Evolutionary conservation across 2,888 invertebrate species (phyloP).

Genomic region (Euzophera pinguis): DNA sequence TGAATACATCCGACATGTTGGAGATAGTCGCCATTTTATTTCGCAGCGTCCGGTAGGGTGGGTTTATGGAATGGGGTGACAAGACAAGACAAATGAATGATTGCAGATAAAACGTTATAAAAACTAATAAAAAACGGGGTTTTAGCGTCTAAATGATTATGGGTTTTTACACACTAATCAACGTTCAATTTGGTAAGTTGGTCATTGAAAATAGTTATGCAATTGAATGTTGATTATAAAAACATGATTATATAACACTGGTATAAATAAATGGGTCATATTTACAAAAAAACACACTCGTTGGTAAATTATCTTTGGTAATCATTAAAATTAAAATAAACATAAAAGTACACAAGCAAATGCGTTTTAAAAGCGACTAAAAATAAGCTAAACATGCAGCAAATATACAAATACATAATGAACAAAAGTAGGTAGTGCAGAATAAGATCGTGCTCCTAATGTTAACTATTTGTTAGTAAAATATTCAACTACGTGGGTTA

Average conservation of each 20-base stretch:
- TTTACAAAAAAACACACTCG: constrained; percentile 40
- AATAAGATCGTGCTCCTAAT: constrained; percentile 38
- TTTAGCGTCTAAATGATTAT: constrained; percentile 68
- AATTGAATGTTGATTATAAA: constrained; percentile 39
- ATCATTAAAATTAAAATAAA: constrained; percentile 25
- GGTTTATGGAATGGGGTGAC: constrained; percentile 78
- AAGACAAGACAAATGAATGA: constrained; percentile 80
- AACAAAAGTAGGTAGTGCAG: constrained; percentile 24
- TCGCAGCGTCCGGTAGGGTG: constrained; percentile 63
- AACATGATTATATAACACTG: constrained; percentile 61
- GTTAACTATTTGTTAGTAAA: constrained; percentile 30
- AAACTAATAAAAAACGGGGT: constrained; percentile 51
- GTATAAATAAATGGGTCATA: constrained; percentile 34
- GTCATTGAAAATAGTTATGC: background rate
- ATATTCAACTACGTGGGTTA: constrained; percentile 11
- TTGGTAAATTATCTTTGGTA: constrained; percentile 23
- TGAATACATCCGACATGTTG: constrained; percentile 49
- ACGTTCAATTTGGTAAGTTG: constrained; percentile 40
- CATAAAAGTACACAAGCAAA: constrained; percentile 24
- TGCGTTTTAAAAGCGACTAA: constrained; percentile 19
- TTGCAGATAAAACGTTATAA: constrained; percentile 63
- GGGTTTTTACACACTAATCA: constrained; percentile 56
- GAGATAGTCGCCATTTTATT: constrained; percentile 34
- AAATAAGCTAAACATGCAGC: constrained; percentile 29
- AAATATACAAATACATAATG: constrained; percentile 39